Percentiles rank a stretch among this genome's conserved stretches.
These are phyloP conservation scores for Sternotherus odoratus DNA, from an alignment of 2,797 vertebrate genomes.

Conservation along the genomic window DNA sequence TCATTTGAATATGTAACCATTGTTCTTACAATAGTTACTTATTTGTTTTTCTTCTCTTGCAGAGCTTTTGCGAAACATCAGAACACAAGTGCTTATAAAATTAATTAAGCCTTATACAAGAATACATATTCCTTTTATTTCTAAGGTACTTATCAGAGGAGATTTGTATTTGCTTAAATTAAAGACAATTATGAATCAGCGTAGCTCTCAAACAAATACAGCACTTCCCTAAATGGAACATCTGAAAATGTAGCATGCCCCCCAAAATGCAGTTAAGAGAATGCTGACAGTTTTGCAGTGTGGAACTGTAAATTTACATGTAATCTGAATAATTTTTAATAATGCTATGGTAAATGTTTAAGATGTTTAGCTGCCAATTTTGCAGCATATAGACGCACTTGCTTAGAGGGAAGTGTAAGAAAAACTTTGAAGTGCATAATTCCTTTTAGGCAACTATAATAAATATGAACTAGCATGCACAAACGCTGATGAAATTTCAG, in stretches of 20 bases:
- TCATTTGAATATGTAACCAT: background rate
- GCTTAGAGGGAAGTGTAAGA: constrained; percentile 1
- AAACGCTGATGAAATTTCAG: background rate
- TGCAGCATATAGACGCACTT: background rate
- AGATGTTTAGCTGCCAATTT: background rate
- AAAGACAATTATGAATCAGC: constrained; percentile 53
- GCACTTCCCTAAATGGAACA: constrained; percentile 37
- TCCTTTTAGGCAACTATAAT: background rate
- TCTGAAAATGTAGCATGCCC: background rate
- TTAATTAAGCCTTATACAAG: constrained; percentile 99
- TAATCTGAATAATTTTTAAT: constrained; percentile 16
- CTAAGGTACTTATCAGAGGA: constrained; percentile 88
- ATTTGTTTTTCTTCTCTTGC: constrained; percentile 76
- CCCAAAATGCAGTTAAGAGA: background rate
- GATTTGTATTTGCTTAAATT: constrained; percentile 53
- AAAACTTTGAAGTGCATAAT: background rate
- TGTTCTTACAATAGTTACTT: constrained; percentile 37
- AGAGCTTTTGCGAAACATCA: constrained; percentile 99
- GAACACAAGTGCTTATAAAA: constrained; percentile 99
- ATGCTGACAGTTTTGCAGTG: constrained; percentile 40
- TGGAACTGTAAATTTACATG: constrained; percentile 23
- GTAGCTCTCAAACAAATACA: constrained; percentile 38
- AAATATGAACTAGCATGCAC: background rate
- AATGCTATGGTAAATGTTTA: background rate
- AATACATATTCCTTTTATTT: constrained; percentile 99